phyloP scores from a whole-genome alignment of 2,113 vertebrate genomes.

The Melanocharis versteri region DNA sequence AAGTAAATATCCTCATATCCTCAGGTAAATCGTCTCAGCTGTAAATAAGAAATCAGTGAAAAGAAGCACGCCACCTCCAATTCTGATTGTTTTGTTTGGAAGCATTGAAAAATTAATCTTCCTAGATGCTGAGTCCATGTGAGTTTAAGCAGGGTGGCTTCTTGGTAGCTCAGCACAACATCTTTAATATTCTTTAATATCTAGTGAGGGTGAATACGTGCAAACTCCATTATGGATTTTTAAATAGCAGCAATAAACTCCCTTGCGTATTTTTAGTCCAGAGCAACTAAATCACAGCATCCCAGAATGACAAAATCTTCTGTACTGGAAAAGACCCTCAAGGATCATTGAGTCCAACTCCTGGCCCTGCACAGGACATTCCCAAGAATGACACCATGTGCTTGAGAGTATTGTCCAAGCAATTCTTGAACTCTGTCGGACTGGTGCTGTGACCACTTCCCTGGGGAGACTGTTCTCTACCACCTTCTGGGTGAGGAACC shows the following conservation, averaged over 20 bases:
- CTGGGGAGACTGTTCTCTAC: neutral
- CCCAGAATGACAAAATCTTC: neutral
- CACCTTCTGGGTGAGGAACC: fast-evolving
- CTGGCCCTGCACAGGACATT: neutral
- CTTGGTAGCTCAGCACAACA: neutral
- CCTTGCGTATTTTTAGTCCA: neutral
- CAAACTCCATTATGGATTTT: neutral
- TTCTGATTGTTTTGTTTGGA: neutral
- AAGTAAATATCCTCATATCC: neutral
- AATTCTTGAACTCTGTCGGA: neutral
- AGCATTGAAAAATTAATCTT: neutral
- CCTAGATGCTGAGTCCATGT: neutral
- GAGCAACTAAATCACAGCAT: neutral
- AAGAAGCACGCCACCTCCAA: neutral
- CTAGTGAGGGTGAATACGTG: neutral
- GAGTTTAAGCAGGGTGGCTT: neutral
- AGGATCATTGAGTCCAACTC: neutral
- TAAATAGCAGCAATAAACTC: neutral
- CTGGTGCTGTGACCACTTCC: neutral
- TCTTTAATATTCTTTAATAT: neutral
- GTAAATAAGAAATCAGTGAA: neutral
- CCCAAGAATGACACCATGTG: neutral
- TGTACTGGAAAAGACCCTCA: neutral
- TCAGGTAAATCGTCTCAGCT: neutral
- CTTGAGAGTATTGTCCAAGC: neutral